These are phyloP conservation scores for Ophion slaviceki DNA, from an alignment of 2,888 invertebrate species.

Conservation along the genomic window DNA sequence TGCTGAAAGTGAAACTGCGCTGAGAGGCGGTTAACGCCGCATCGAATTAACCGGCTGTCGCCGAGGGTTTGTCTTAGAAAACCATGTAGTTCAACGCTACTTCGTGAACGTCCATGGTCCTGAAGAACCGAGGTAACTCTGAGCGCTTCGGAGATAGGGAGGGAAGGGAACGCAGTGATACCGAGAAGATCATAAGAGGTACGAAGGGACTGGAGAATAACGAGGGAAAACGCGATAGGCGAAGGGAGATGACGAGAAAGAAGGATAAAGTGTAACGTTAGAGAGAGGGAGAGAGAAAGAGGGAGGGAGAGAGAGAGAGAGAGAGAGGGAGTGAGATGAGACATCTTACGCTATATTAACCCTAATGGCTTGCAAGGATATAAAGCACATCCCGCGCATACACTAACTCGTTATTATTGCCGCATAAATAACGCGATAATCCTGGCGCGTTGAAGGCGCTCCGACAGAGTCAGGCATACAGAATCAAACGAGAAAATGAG, in stretches of 20 bases:
- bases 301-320: conserved; percentile 9
- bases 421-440: conserved; percentile 83
- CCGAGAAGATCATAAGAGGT: conserved; percentile 43
- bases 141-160: conserved; percentile 13
- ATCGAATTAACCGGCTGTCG: conserved; percentile 62
- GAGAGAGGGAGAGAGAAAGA: conserved; percentile 41
- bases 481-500: conserved; percentile 59
- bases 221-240: conserved; percentile 50
- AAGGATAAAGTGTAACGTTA: conserved; percentile 44
- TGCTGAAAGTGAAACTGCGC: conserved; percentile 11
- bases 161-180: not conserved
- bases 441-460: conserved; percentile 76
- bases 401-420: conserved; percentile 83
- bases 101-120: conserved; percentile 36
- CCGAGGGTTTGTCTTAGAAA: conserved; percentile 60
- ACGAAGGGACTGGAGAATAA: conserved; percentile 41
- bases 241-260: conserved; percentile 32
- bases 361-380: conserved; percentile 83
- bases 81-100: conserved; percentile 23
- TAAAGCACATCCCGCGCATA: conserved; percentile 83
- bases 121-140: conserved; percentile 17
- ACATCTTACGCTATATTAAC: conserved; percentile 80
- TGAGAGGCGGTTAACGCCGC: conserved; percentile 61
- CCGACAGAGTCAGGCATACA: conserved; percentile 56
- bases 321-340: conserved; percentile 62